These are phyloP conservation scores for Mugil cephalus DNA, from an alignment of 2,113 vertebrate genomes.

Conservation along the genomic window DNA sequence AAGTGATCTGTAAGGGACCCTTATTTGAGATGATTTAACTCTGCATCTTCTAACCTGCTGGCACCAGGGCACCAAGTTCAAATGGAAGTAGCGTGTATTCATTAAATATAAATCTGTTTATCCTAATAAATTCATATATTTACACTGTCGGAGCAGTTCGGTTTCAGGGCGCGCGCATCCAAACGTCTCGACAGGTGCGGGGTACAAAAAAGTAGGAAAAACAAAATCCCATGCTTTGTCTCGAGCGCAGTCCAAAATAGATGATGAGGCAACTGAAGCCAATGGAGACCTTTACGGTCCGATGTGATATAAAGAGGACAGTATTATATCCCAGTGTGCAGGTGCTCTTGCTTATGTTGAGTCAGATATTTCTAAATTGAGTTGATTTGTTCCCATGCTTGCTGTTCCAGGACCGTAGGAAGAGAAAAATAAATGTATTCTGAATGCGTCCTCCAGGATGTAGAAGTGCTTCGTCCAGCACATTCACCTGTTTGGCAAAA, in stretches of 20 bases:
- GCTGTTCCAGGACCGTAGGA: constrained; percentile 46
- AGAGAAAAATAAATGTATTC: constrained; percentile 50
- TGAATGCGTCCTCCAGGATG: constrained; percentile 33
- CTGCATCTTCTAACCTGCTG: constrained; percentile 28
- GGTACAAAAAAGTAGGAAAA: constrained; percentile 79
- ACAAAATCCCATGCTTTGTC: constrained; percentile 52
- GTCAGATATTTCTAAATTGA: constrained; percentile 57
- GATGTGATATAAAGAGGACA: constrained; percentile 58
- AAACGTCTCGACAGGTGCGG: constrained; percentile 53
- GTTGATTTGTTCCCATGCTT: constrained; percentile 61
- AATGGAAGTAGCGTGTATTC: constrained; percentile 29
- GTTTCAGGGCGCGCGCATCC: constrained; percentile 37
- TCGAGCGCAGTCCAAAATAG: constrained; percentile 47
- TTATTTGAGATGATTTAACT: constrained; percentile 14
- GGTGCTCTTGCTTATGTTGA: constrained; percentile 47
- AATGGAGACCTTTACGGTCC: constrained; percentile 46
- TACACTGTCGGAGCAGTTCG: constrained; percentile 51
- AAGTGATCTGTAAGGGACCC: neutral
- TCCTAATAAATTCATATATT: constrained; percentile 60
- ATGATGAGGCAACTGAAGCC: constrained; percentile 54
- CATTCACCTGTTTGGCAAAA: constrained; percentile 41
- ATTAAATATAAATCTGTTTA: constrained; percentile 62
- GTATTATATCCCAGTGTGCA: constrained; percentile 54
- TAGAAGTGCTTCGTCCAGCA: constrained; percentile 41
- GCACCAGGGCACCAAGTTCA: constrained; percentile 36